phyloP scores from a whole-genome alignment of 2,113 vertebrate species.

The Ellobius talpinus region DNA sequence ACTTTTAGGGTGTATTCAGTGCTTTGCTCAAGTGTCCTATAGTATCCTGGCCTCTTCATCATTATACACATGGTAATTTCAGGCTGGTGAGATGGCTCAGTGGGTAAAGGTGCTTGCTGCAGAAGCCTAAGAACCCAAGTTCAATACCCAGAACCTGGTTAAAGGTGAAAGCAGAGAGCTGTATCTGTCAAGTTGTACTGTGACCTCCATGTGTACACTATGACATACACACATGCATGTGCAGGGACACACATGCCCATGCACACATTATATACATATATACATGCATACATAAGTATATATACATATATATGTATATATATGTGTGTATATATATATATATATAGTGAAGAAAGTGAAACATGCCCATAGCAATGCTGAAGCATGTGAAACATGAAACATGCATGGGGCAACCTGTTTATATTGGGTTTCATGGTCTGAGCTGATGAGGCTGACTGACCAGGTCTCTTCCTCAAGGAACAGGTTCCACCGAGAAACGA shows the following conservation, averaged over 20 bases:
- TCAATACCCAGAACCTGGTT: neutral
- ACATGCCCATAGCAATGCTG: too few species aligned
- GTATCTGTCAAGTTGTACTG: neutral
- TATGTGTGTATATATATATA: too few species aligned
- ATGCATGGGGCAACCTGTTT: too few species aligned
- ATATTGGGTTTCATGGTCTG: too few species aligned
- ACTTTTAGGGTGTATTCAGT: neutral
- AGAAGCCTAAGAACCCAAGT: neutral
- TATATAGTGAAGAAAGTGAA: too few species aligned
- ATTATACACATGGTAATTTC: neutral
- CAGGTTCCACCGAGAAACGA: too few species aligned
- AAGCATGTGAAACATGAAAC: too few species aligned
- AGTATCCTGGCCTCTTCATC: neutral
- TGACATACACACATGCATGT: neutral
- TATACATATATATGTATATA: too few species aligned
- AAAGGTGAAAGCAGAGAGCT: neutral
- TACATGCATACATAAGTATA: fast-evolving
- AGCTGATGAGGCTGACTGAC: too few species aligned
- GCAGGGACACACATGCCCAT: neutral
- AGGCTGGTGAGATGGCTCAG: neutral
- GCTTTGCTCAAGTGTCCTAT: neutral
- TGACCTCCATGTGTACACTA: neutral
- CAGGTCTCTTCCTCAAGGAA: too few species aligned
- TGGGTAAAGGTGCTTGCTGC: neutral
- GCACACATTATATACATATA: too few species aligned